Conservation (phyloP, 1,140 invertebrate genomes). For the Trichogramma pretiosum region DNA sequence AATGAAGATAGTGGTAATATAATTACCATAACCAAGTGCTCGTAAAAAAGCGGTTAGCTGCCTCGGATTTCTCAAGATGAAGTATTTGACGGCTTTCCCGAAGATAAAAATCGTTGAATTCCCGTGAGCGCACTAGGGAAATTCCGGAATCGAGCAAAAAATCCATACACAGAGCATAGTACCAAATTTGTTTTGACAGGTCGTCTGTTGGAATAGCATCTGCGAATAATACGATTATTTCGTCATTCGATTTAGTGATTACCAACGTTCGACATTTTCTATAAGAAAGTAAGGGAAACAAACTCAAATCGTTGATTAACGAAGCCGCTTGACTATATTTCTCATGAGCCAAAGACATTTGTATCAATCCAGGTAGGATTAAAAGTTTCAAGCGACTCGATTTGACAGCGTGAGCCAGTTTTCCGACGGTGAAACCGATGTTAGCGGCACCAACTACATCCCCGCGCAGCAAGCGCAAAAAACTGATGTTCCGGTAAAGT, state of each 20-base stretch:
- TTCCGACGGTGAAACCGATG: slow-evolving; percentile 39
- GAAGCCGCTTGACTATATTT: slow-evolving; percentile 34
- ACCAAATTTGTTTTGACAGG: slow-evolving; percentile 45
- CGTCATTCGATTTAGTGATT: too few species aligned
- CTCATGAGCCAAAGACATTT: slow-evolving; percentile 34
- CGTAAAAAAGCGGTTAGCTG: slow-evolving; percentile 34
- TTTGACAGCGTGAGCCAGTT: slow-evolving; percentile 34
- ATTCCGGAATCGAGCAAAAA: slow-evolving; percentile 46
- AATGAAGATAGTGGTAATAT: too few species aligned
- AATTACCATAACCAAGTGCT: slow-evolving; percentile 43
- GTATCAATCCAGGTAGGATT: slow-evolving; percentile 37
- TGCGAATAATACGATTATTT: too few species aligned
- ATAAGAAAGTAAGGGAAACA: too few species aligned
- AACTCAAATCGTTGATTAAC: slow-evolving; percentile 40
- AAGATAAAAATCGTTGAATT: slow-evolving; percentile 38
- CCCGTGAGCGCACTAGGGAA: slow-evolving; percentile 28
- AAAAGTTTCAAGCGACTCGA: slow-evolving; percentile 31
- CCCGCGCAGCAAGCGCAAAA: slow-evolving; percentile 40
- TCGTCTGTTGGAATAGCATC: too few species aligned
- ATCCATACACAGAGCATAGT: slow-evolving; percentile 41
- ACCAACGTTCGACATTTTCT: too few species aligned
- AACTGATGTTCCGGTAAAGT: slow-evolving; percentile 44
- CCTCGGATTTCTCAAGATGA: slow-evolving; percentile 31
- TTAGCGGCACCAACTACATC: slow-evolving; percentile 30
- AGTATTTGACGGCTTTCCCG: slow-evolving; percentile 33